Base-by-base conservation (phyloP, 2,888 invertebrate species). In the Notodonta dromedarius region DNA sequence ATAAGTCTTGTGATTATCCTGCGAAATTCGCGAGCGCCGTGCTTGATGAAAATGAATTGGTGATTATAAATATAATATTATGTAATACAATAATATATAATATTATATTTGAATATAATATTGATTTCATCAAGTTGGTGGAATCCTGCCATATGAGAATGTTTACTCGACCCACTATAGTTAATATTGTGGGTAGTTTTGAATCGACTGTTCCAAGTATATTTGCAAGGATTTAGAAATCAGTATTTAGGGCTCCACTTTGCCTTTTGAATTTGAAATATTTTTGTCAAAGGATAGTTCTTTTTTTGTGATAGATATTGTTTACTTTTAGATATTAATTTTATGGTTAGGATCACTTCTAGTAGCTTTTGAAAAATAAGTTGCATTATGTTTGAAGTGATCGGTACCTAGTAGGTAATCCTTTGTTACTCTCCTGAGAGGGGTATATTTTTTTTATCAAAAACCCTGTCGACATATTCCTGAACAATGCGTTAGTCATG, bases 231-330 rank as follows among this genome's bases (percentile, higher is more conserved):
- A 64, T 64, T 59, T 62, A 62, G 53, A 73, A 74, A 80, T 80
- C 82, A 83, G 82, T 84, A 85, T 85, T 83, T 62, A 65, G 63
- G 72, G 72, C 71, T 66, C 67, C 65, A 56, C 63, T 74, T 53
- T 66, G 67, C 62, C 62, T 66, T 70, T 74, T 68, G 71, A 60
- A 78, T 66, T 71, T 76, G 75, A 71, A 73, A 70, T 71, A 71
- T 72, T 79, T 77, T 76, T 76, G 78, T 79, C 71, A 79, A 82
- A 67, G 52, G 70, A 80, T 86, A 82, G 75, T 75, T 52, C 12
- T 72, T 71, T 85, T 24, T 86, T 90, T 91, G 91, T 91, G 90
- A 91, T 90, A 90, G 84, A 83, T 87, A 86, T 84, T 83, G 82
- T 86, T 89, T 87, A 84, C 79, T 85, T 86, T 83, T 88, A 86